Base-by-base conservation (phyloP, 2,113 vertebrate species). In the Atrichornis clamosus region DNA sequence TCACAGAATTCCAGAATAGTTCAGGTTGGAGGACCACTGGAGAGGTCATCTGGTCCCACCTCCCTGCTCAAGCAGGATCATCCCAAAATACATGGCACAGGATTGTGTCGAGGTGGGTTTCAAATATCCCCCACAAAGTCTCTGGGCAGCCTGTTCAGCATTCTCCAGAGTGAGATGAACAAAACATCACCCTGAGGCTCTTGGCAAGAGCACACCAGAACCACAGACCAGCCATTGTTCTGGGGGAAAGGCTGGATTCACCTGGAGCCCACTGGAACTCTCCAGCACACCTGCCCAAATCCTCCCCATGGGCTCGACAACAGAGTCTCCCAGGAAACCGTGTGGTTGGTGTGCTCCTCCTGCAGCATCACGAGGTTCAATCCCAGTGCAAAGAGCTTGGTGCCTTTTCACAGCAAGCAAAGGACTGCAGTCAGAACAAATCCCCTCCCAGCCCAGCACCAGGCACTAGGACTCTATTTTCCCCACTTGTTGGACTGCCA, bases 221-320 rank as follows among this genome's bases (percentile, higher is more conserved):
- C 21, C 10, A 5, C 18, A 33, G 28, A 15, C 2, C 65, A 78
- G 64, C 8, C 60, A 70, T 56, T 33, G 58, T 28, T 44, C 63
- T 23, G 35, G 28, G 7, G 30, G 15, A 64, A 84, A 58, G 53
- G 42, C 37, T 67, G 64, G 14, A 24, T 26, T 39, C 6, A 3
- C 50, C 53, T 32, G 30, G 70, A 79, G 18, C 22, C 49, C 5
- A 1, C 19, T 19, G 14, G 41, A 68, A 46, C 32, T 10, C 27
- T 82, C n/a, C 28, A 49, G 28, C 5, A 3, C n/a, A 19, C 2
- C n/a, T n/a, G 53, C 20, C 44, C 62, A 46, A 62, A 72, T 27
- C 49, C 49, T 68, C 14, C 39, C 60, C 6, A 7, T 0, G 1
- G 37, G 22, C 15, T 18, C 53, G 75, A 2, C 8, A 59, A 15